Percentiles rank a stretch among this genome's conserved stretches.
phyloP scores from a whole-genome alignment of 2,888 invertebrate genomes.

The Thereva unica region DNA sequence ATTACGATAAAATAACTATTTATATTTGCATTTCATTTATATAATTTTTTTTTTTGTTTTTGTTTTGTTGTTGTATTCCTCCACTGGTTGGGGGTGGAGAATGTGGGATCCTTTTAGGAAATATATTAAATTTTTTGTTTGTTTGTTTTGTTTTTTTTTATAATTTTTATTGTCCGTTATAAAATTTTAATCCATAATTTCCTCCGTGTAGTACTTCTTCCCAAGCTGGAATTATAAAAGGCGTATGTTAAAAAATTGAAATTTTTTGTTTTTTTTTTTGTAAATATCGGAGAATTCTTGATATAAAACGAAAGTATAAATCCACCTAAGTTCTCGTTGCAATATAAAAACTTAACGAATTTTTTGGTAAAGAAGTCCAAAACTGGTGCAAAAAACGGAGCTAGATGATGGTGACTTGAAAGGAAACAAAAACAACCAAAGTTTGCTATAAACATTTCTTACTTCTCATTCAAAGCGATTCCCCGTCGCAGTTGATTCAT shows the following conservation, averaged over 20 bases:
- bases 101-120: background rate
- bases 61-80: conserved; percentile 7
- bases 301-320: background rate
- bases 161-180: conserved; percentile 60
- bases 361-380: too few relatives aligned
- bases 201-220: conserved; percentile 68
- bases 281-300: background rate
- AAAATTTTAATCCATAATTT: conserved; percentile 63
- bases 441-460: too few relatives aligned
- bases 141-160: too few relatives aligned
- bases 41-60: conserved; percentile 9
- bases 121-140: background rate
- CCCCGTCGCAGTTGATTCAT: too few relatives aligned
- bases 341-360: too few relatives aligned
- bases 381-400: too few relatives aligned
- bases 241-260: conserved; percentile 10
- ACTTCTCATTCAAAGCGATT: too few relatives aligned
- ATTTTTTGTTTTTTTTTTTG: background rate
- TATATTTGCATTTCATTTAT: conserved; percentile 1
- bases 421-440: too few relatives aligned
- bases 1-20: conserved; percentile 27
- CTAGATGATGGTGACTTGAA: too few relatives aligned
- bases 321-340: too few relatives aligned
- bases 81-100: background rate
- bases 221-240: conserved; percentile 67